Percentiles rank a stretch among this genome's conserved stretches.
Conservation (phyloP, 2,888 invertebrate species). For the Monoplex corrugatus region DNA sequence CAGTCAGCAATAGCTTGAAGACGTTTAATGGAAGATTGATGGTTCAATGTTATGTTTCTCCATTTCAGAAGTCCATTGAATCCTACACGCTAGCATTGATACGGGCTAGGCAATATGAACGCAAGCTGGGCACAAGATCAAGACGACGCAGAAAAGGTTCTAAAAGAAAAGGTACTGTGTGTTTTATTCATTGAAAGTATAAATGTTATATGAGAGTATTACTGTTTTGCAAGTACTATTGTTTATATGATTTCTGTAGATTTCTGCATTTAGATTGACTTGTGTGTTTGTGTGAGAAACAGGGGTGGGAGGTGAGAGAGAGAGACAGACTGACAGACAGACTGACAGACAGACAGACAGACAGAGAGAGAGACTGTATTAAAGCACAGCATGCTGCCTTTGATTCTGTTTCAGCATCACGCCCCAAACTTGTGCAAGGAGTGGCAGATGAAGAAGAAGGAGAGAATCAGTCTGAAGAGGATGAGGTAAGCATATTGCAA, state of each 20-base stretch:
- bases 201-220: background rate
- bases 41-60: too few relatives aligned
- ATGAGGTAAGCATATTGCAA: constrained; percentile 46
- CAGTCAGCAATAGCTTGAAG: too few relatives aligned
- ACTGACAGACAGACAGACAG: too few relatives aligned
- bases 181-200: background rate
- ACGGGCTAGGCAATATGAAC: constrained; percentile 78
- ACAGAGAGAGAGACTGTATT: too few relatives aligned
- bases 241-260: too few relatives aligned
- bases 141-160: constrained; percentile 24
- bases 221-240: background rate
- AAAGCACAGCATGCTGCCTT: too few relatives aligned
- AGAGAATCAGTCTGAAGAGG: constrained; percentile 59
- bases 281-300: too few relatives aligned
- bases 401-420: background rate
- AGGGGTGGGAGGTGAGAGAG: too few relatives aligned
- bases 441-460: constrained; percentile 68
- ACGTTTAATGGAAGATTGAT: too few relatives aligned
- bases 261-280: too few relatives aligned
- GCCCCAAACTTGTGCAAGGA: constrained; percentile 69
- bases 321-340: too few relatives aligned
- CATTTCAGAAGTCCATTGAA: constrained; percentile 66
- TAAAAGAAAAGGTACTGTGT: constrained; percentile 19
- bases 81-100: constrained; percentile 75
- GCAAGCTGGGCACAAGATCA: constrained; percentile 70